Conservation (phyloP, 1,140 invertebrate genomes). For the Drosophila prosaltans region DNA sequence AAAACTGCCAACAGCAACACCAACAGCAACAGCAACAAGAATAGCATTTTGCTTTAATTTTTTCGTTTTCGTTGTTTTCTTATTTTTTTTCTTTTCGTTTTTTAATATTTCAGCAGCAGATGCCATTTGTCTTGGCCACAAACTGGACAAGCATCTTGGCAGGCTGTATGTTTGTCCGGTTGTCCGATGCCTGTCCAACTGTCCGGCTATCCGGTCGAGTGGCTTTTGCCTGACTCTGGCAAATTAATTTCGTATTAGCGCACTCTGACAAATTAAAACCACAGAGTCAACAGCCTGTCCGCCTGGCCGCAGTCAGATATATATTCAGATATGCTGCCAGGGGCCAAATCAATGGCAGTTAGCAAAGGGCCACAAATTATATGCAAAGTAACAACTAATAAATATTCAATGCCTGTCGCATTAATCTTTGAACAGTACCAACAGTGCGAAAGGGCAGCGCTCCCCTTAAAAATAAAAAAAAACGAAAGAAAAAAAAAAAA, state of each 20-base stretch:
- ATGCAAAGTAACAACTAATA: slow-evolving; percentile 80
- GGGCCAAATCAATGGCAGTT: slow-evolving; percentile 66
- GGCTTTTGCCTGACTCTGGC: slow-evolving; percentile 34
- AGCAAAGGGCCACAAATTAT: slow-evolving; percentile 69
- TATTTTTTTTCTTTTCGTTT: slow-evolving; percentile 21
- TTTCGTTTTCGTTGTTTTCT: slow-evolving; percentile 42
- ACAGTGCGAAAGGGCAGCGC: slow-evolving; percentile 51
- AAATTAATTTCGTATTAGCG: slow-evolving; percentile 81
- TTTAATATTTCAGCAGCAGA: slow-evolving; percentile 77
- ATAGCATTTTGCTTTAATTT: slow-evolving; percentile 31
- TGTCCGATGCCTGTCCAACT: slow-evolving; percentile 8
- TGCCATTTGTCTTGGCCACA: slow-evolving; percentile 74
- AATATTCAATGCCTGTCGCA: slow-evolving; percentile 80
- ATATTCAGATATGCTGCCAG: slow-evolving; percentile 60
- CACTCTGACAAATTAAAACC: slow-evolving; percentile 80
- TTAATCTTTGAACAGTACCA: slow-evolving; percentile 75
- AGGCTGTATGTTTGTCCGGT: slow-evolving; percentile 23
- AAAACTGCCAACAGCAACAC: slow-evolving; percentile 17
- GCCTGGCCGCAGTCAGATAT: slow-evolving; percentile 49
- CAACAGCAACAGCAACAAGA: slow-evolving; percentile 21
- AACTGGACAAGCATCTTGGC: slow-evolving; percentile 67
- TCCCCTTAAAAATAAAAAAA: slow-evolving; percentile 43
- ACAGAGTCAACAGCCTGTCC: slow-evolving; percentile 69
- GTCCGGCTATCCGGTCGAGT: slow-evolving; percentile 17
- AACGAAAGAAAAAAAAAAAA: slow-evolving; percentile 38